Base-by-base conservation (phyloP, 2,888 invertebrate species). In the Scaptomyza polygonia region DNA sequence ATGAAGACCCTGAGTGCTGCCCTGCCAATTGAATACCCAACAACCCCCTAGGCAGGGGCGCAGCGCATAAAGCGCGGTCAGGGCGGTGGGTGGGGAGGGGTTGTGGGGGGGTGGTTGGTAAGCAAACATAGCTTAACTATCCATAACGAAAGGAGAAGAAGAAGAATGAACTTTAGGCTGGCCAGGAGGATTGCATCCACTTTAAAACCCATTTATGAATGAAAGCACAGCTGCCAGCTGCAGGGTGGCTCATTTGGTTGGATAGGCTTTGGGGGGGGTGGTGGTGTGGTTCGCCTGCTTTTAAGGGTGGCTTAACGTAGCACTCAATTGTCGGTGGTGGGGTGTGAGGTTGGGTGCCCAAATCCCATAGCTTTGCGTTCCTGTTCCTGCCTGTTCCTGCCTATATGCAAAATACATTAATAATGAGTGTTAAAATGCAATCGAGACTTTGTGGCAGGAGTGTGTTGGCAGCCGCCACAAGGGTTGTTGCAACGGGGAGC, bases 131-230 rank as follows among this genome's bases (percentile, higher is more conserved):
- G 57, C 71, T 59, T 40, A 55, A 65, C 53, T 61, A 73, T 59
- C 65, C 70, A 63, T 58, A 45, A 42, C 52, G 49, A 25, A 49
- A 36, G 14, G 3, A 39, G 16, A 6, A 9, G 11, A 30, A 11
- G 11, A 11, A 11, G 3, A 39, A 39, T 0, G 36, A 72, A 72
- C 47, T 63, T 39, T 67, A 44, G 51, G 49, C 69, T 47, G 53
- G 47, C 72, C 55, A 44, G 70, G 58, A 44, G 70, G 58, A 78
- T 79, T 79, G 84, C 85, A 83, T 81, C 55, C 83, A 83, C 83
- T 84, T 80, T 79, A 80, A 80, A 86, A 80, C 76, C 73, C 86
- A 84, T 84, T 84, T 80, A 85, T 79, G 75, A 82, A 73, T 82
- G 68, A 79, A 73, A 72, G 61, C 47, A 40, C 63, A 71, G 56